Evolutionary conservation across 1,140 invertebrate genomes (phyloP).

Genomic region (Drosophila mayri): DNA sequence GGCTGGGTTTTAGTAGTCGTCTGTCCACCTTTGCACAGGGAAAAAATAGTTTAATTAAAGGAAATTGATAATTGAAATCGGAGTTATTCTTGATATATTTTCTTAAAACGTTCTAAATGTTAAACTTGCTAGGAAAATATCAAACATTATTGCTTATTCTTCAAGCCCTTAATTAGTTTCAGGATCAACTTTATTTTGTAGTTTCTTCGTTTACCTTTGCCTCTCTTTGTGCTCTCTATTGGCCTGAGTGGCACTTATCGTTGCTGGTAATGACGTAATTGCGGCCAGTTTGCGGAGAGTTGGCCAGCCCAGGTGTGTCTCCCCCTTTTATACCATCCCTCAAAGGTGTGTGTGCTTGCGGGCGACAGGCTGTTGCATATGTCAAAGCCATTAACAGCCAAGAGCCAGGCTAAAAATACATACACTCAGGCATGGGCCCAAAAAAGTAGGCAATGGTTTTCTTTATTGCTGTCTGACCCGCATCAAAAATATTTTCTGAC

Average conservation of each 20-base stretch:
- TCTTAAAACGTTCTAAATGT: not conserved
- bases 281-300: conserved; percentile 43
- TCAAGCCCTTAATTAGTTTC: not conserved
- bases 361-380: conserved; percentile 53
- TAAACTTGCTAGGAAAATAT: no score
- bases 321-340: not conserved
- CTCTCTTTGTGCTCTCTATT: conserved; percentile 12
- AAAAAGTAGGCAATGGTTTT: conserved; percentile 4
- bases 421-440: conserved; percentile 9
- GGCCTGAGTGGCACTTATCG: conserved; percentile 64
- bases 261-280: conserved; percentile 74
- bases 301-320: conserved; percentile 32
- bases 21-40: conserved; percentile 1
- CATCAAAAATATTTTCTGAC: conserved; percentile 20
- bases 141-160: no score
- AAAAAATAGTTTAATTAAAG: not conserved
- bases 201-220: not conserved
- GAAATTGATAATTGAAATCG: not conserved
- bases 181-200: conserved; percentile 10
- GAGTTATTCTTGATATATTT: not conserved
- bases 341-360: conserved; percentile 8
- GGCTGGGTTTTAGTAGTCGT: not conserved
- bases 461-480: conserved; percentile 14
- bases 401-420: conserved; percentile 37
- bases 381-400: conserved; percentile 45